Evolutionary conservation across 2,113 vertebrate genomes (phyloP).

Genomic region (Onychostoma macrolepis): DNA sequence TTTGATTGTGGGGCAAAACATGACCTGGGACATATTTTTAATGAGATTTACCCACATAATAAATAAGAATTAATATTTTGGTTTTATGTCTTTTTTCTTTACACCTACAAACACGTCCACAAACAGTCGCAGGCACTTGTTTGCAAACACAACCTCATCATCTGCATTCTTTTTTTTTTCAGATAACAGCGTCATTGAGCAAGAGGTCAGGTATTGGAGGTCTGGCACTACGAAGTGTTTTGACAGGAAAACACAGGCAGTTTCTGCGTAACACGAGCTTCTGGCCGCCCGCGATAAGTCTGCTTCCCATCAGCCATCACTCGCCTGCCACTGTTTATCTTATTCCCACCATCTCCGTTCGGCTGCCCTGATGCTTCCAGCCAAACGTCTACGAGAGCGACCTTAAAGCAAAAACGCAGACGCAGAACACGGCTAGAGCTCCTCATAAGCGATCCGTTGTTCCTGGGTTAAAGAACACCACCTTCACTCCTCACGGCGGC

Average conservation of each 20-base stretch:
- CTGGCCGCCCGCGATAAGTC: constrained; percentile 42
- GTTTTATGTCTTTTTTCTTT: not conserved
- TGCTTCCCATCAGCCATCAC: constrained; percentile 53
- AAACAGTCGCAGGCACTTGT: constrained; percentile 1
- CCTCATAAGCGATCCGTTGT: constrained; percentile 29
- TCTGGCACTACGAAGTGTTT: constrained; percentile 50
- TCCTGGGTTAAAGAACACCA: constrained; percentile 34
- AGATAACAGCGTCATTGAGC: constrained; percentile 36
- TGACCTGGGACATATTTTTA: not conserved
- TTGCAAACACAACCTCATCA: constrained; percentile 40
- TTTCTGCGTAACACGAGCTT: constrained; percentile 39
- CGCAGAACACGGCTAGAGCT: constrained; percentile 14
- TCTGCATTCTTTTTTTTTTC: constrained; percentile 25
- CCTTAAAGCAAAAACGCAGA: not conserved
- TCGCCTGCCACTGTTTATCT: constrained; percentile 40
- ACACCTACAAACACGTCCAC: constrained; percentile 16
- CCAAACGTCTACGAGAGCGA: not conserved
- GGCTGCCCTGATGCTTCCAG: not conserved
- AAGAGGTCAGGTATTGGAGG: constrained; percentile 45
- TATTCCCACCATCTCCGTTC: constrained; percentile 29
- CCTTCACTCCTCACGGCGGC: constrained; percentile 45
- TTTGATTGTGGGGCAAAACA: not conserved
- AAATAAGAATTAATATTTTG: not conserved
- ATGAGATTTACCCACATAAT: not conserved
- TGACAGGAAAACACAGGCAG: constrained; percentile 50